These are phyloP conservation scores for Eucidaris tribuloides DNA, from an alignment of 35 echinoderm and acorn worm genomes.

Conservation along the genomic window DNA sequence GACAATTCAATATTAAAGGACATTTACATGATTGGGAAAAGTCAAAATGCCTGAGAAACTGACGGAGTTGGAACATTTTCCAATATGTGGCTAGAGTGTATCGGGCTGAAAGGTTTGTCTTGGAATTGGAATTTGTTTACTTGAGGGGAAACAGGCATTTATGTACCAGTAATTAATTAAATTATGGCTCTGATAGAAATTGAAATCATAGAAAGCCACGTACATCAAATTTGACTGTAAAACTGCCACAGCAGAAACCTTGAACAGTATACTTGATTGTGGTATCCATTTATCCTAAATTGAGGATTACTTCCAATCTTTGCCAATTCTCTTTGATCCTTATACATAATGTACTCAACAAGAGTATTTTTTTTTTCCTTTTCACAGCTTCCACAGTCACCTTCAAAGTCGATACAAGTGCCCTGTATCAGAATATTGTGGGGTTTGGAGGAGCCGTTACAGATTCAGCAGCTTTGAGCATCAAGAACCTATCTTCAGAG, in stretches of 20 bases:
- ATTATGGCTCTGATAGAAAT: too few relatives aligned
- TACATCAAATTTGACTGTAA: not conserved
- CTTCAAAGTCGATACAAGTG: conserved; percentile 38
- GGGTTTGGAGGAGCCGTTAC: conserved; percentile 87
- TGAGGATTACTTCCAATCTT: not conserved
- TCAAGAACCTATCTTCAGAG: conserved; percentile 43
- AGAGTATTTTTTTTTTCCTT: not conserved
- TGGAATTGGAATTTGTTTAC: too few relatives aligned
- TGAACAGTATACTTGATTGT: not conserved
- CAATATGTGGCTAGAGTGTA: not conserved
- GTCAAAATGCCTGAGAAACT: too few relatives aligned
- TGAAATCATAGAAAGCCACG: too few relatives aligned
- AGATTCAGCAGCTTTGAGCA: conserved; percentile 60
- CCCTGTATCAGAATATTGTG: conserved; percentile 48
- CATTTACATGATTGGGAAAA: too few relatives aligned
- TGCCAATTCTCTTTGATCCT: not conserved
- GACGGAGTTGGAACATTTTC: too few relatives aligned
- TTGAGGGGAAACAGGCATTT: too few relatives aligned
- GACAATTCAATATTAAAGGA: too few relatives aligned
- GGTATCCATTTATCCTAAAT: not conserved
- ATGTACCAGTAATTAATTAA: too few relatives aligned
- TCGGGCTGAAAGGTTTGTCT: not conserved
- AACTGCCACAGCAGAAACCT: not conserved
- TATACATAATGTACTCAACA: not conserved
- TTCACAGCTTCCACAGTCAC: conserved; percentile 20